Evolutionary conservation across 2,888 invertebrate species (phyloP).

Genomic region (Panopea generosa): DNA sequence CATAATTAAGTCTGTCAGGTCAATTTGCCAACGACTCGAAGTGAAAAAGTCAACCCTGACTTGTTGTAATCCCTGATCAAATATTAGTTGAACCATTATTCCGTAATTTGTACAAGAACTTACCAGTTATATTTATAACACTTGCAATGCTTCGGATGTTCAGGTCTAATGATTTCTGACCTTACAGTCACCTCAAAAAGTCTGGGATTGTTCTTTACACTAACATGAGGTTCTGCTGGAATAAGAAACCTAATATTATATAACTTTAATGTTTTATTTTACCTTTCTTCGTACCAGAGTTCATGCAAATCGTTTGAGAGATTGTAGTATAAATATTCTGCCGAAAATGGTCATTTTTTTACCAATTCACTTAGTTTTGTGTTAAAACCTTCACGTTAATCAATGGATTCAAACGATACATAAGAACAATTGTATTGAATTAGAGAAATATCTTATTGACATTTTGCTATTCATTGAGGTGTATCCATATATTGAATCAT

Average conservation of each 20-base stretch:
- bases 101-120: slow-evolving; percentile 49
- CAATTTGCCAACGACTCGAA: slow-evolving; percentile 27
- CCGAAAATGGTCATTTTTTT: too few species aligned
- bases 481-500: too few species aligned
- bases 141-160: slow-evolving; percentile 33
- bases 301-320: too few species aligned
- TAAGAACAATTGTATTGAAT: too few species aligned
- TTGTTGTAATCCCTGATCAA: slow-evolving; percentile 57
- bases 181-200: slow-evolving; percentile 42
- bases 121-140: slow-evolving; percentile 49
- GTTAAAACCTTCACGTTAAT: too few species aligned
- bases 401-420: too few species aligned
- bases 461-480: too few species aligned
- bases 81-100: slow-evolving; percentile 39
- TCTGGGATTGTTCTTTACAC: slow-evolving; percentile 23
- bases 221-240: background rate
- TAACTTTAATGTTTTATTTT: too few species aligned
- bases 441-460: too few species aligned
- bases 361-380: too few species aligned
- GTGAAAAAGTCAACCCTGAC: slow-evolving; percentile 60
- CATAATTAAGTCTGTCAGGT: background rate
- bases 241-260: background rate
- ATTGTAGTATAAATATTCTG: too few species aligned
- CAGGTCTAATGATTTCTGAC: slow-evolving; percentile 49
- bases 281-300: too few species aligned